Base-by-base conservation (phyloP, 2,797 vertebrate species). In the Lepus oiostolus region DNA sequence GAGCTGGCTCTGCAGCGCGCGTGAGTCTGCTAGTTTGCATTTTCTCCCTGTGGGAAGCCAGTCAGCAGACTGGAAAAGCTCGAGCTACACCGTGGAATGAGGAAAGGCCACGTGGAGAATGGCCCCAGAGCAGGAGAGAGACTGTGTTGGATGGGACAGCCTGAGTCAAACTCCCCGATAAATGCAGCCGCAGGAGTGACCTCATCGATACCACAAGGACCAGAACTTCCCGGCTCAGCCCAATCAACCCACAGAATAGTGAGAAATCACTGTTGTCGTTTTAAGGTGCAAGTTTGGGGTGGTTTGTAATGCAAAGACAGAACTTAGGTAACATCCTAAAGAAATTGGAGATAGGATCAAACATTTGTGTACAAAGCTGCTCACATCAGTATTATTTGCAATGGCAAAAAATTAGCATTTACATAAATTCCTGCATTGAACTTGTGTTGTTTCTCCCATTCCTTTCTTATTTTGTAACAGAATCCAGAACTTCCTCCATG, bases 401-500 rank as follows among this genome's bases (percentile, higher is more conserved):
- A 81, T 32, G 75, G n/a, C 9, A 32, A 71, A 67, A 13, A 52
- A 60, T 26, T 21, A 70, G 60, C 79, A 71, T 83, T 32, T 26
- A 65, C 58, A 19, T 86, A 76, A 97, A 72, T 68, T 42, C 30
- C 26, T 47, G 0, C 60, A n/a, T 70, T 88, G 58, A 19, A 81
- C 9, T 50, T 93, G 60, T 75, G 35, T n/a, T 76, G 30, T 92
- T 67, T 58, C 68, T 93, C 65, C 35, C 38, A 71, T 52, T 76
- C 19, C 38, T 90, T 42, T 63, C 74, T 47, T 42, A 70, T 74
- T 82, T 94, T 68, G 58, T 86, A 68, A 83, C 26, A 63, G 42
- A 90, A 91, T 82, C 58, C 77, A 76, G 62, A 89, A 80, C 89
- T 86, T 71, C 70, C 60, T 87, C 70, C 47, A 81, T 47, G 38